phyloP scores from a whole-genome alignment of 2,113 vertebrate genomes.

The Cryptomyrus ogoouensis region DNA sequence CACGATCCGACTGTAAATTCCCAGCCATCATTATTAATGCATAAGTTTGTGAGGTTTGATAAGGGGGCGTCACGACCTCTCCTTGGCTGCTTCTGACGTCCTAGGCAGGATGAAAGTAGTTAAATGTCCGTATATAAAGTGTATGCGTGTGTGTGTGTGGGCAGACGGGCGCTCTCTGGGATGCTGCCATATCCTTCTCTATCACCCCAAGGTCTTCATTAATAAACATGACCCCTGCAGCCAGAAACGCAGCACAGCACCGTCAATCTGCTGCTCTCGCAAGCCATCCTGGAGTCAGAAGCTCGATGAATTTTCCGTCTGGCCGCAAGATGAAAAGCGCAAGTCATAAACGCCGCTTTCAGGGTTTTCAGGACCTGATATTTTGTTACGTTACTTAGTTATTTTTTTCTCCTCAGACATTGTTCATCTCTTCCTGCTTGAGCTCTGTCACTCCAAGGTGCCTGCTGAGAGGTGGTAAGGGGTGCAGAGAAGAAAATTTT shows the following conservation, averaged over 20 bases:
- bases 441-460: not conserved
- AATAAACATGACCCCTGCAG: slow-evolving; percentile 26
- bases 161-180: not conserved
- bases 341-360: not conserved
- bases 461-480: not conserved
- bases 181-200: slow-evolving; percentile 16
- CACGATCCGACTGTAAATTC: slow-evolving; percentile 1
- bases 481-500: not conserved
- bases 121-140: slow-evolving; percentile 16
- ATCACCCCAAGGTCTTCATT: slow-evolving; percentile 29
- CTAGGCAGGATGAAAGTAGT: slow-evolving; percentile 20
- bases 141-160: not conserved
- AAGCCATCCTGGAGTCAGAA: slow-evolving; percentile 13
- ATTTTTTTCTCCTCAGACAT: not conserved
- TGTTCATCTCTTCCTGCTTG: not conserved
- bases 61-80: not conserved
- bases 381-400: not conserved
- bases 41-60: not conserved
- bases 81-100: slow-evolving; percentile 8
- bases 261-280: slow-evolving; percentile 9
- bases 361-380: not conserved
- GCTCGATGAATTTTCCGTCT: slow-evolving; percentile 15
- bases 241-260: not conserved
- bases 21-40: slow-evolving; percentile 26
- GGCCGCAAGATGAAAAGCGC: not conserved